Conservation (phyloP, 2,113 vertebrate genomes). For the Megaceryle torquata region DNA sequence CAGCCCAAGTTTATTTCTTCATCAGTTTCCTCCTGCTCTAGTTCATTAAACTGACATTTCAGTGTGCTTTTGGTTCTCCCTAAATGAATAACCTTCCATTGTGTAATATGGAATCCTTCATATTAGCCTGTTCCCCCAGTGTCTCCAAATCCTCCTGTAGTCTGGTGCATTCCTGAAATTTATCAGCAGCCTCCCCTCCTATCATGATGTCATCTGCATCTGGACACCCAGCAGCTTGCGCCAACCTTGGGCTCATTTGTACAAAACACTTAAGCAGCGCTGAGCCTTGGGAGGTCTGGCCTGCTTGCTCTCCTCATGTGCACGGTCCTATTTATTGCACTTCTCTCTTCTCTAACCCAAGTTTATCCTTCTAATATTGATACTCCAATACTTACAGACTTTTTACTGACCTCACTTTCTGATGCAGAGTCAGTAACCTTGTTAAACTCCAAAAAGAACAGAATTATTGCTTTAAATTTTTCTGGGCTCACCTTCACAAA, state of each 20-base stretch:
- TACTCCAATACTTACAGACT: neutral
- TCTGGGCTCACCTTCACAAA: neutral
- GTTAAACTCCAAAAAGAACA: slow-evolving; percentile 8
- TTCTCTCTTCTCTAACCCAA: neutral
- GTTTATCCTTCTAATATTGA: neutral
- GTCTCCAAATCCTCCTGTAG: slow-evolving; percentile 48
- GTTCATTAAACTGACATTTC: slow-evolving; percentile 54
- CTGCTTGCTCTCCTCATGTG: neutral
- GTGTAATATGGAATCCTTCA: slow-evolving; percentile 41
- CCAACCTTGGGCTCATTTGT: neutral
- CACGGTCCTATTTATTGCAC: neutral
- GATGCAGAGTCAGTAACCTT: neutral
- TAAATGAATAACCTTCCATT: slow-evolving; percentile 38
- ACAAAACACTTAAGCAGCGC: neutral
- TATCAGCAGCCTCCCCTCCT: slow-evolving; percentile 55
- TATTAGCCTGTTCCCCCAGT: neutral
- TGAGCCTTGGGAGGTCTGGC: neutral
- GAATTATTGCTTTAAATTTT: neutral
- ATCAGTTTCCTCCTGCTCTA: neutral
- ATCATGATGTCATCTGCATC: slow-evolving; percentile 40
- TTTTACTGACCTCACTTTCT: slow-evolving; percentile 25
- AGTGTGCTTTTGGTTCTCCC: slow-evolving; percentile 18
- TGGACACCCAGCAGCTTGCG: neutral
- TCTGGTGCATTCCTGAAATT: slow-evolving; percentile 49
- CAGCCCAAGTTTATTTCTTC: neutral